Evolutionary conservation across 2,888 invertebrate species (phyloP), one percentile per base, ranked within the genome.

Genomic region (Alviniconcha strummeri): DNA sequence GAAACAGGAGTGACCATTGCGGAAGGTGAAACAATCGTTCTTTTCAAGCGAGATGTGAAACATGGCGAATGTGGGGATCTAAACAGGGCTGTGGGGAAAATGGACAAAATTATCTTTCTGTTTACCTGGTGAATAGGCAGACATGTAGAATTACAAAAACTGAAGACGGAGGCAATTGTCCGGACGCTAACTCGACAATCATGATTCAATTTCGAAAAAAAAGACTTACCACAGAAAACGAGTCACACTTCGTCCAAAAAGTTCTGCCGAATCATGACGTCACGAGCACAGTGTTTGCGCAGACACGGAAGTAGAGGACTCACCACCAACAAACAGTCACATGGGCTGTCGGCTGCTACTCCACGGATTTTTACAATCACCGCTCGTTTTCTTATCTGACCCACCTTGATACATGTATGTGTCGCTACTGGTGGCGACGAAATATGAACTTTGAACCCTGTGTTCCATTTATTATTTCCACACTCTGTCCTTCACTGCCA

Each of bases 251-350:
- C 15, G 19, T 17, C 54, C 54, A 57, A 78, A 77, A 81, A 81
- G 64, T 77, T 57, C 76, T 74, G 77, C 83, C 79, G 80, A 67
- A 79, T 81, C 74, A 79, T 85, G 85, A 85, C 85, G 85, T 85
- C 85, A 85, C 81, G 54, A n/a, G 54, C 19, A 69, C 72, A 54
- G 57, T 69, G 67, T 75, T 64, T 85, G 85, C 85, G 85, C 85
- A 85, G 83, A 85, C 81, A 83, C 85, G 85, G 85, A 85, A 85
- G 85, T 85, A 56, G 36, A 36, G 11, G n/a, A n/a, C 15, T 64
- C 56, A 67, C 67, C n/a, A n/a, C 11, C 36, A 79, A 55, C 60
- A 79, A 79, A 55, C 60, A 79, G 52, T 79, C 79, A 64, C 79
- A 79, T 67, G 79, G 79, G 71, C 19, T 71, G 71, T 71, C 71